Conservation (phyloP, 1,140 invertebrate genomes). For the Agrypnia vestita region DNA sequence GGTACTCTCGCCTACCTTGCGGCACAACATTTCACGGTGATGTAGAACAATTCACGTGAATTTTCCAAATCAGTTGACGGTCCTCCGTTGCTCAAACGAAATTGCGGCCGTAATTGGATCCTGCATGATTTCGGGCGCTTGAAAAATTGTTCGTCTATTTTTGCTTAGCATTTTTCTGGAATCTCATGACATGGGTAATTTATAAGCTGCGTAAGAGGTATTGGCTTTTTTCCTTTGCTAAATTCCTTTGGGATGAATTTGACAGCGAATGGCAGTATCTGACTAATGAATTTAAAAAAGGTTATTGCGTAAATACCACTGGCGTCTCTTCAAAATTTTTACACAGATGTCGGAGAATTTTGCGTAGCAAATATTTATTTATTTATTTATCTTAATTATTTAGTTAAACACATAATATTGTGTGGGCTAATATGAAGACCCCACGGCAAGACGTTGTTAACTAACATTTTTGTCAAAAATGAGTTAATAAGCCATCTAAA, state of each 20-base stretch:
- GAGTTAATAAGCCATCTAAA: no score
- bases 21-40: no score
- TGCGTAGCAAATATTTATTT: no score
- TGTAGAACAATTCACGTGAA: neutral
- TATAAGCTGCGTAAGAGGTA: neutral
- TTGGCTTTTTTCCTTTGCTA: neutral
- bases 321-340: no score
- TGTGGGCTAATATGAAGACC: no score
- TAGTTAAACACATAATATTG: no score
- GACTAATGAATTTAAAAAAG: neutral
- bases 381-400: no score
- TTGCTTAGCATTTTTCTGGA: neutral
- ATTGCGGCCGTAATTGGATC: neutral
- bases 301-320: no score
- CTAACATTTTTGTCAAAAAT: no score
- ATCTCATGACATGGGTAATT: neutral
- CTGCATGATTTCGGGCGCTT: neutral
- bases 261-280: neutral
- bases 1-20: no score
- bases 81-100: neutral
- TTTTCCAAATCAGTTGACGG: neutral
- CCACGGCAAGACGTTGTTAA: no score
- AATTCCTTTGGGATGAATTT: neutral
- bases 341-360: no score
- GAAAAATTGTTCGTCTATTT: slow-evolving; percentile 7